phyloP scores from a whole-genome alignment of 1,140 invertebrate species.

The Akabosia matsudoensis region DNA sequence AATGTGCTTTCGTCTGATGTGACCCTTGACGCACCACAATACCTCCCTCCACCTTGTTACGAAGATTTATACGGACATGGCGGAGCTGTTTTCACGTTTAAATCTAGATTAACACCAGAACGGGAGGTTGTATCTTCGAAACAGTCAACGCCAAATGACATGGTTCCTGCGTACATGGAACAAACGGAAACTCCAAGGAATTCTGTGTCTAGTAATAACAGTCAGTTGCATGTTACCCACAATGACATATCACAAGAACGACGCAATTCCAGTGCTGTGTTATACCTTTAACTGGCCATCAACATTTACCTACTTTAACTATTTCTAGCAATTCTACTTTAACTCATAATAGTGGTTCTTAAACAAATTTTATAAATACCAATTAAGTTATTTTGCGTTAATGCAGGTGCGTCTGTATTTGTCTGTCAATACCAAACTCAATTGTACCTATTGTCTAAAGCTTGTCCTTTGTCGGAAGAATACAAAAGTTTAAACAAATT shows the following conservation, averaged over 20 bases:
- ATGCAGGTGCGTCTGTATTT: too few relatives aligned
- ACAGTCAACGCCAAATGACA: neutral
- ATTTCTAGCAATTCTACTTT: neutral
- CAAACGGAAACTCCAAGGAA: neutral
- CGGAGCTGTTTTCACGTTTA: neutral
- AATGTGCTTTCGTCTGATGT: neutral
- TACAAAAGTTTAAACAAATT: too few relatives aligned
- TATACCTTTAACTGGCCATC: neutral
- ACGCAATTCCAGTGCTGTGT: conserved; percentile 4
- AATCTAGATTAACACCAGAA: neutral
- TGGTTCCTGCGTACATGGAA: neutral
- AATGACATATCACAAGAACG: neutral
- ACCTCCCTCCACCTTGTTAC: neutral
- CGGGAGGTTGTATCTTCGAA: too few relatives aligned
- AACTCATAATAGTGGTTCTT: neutral
- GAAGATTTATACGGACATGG: neutral
- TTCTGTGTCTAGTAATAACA: neutral
- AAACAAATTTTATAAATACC: too few relatives aligned
- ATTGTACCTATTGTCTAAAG: too few relatives aligned
- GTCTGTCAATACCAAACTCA: too few relatives aligned
- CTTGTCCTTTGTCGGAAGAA: too few relatives aligned
- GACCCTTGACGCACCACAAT: neutral
- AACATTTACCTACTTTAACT: too few relatives aligned
- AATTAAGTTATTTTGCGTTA: too few relatives aligned
- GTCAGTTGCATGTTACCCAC: neutral